Evolutionary conservation across 1,140 invertebrate species (phyloP).

Genomic region (Cataglyphis hispanica): DNA sequence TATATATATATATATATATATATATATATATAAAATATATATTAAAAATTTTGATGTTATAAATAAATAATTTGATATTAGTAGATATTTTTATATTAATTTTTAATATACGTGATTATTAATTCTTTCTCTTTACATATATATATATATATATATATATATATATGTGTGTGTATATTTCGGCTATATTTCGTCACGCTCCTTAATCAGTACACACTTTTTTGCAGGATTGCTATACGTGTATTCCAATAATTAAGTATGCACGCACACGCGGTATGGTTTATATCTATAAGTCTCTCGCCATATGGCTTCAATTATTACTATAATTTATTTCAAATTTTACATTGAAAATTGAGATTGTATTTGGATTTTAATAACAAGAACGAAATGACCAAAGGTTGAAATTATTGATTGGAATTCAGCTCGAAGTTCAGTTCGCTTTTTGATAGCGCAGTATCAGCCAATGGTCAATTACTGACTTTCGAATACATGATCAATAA

Average conservation of each 20-base stretch:
- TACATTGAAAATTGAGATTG: background rate
- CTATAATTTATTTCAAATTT: background rate
- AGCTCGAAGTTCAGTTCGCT: background rate
- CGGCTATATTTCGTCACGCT: slow-evolving; percentile 48
- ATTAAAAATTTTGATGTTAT: no score
- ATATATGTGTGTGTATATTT: no score
- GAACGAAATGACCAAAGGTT: background rate
- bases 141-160: no score
- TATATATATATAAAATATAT: no score
- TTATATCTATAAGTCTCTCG: background rate
- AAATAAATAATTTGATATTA: no score
- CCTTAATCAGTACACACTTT: slow-evolving; percentile 52
- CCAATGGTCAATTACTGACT: background rate
- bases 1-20: no score
- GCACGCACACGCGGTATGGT: slow-evolving; percentile 1
- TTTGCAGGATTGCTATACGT: slow-evolving; percentile 29
- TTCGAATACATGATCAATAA: background rate
- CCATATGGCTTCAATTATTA: background rate
- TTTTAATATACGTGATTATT: no score
- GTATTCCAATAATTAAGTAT: slow-evolving; percentile 41
- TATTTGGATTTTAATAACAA: background rate
- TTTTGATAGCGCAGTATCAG: background rate
- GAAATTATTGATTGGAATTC: background rate
- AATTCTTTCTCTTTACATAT: no score
- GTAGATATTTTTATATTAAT: no score